Base-by-base conservation (phyloP, 2,888 invertebrate genomes). In the Tiliacea aurago region DNA sequence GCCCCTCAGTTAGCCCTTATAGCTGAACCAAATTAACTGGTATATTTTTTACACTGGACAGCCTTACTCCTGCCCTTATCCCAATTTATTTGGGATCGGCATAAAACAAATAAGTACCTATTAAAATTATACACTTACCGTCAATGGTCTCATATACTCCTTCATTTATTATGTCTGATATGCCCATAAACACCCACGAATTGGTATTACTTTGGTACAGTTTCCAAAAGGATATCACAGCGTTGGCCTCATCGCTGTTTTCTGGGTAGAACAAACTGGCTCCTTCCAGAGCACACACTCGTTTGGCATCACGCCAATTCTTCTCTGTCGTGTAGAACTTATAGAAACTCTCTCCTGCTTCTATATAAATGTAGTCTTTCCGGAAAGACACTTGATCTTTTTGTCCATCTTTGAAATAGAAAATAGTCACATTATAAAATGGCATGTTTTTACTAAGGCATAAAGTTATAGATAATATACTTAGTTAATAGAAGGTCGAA, bases 241-340 rank as follows among this genome's bases (percentile, higher is more conserved):
- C 80, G 5, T 88, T 64, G 0, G 89, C 91, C 69, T 95, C 95
- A 0, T 78, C 77, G 2, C 88, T 76, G 59, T 94, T 87, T 23
- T 91, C 90, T 4, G 95, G 92, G 49, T 92, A 94, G 76, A 93
- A 94, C 2, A 95, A 76, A 15, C 78, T 83, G 1, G 93, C 92
- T 0, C 93, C 93, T 86, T 95, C 95, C 45, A 86, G 51, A 0
- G 82, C 87, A 75, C 95, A 95, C 13, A 76, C 81, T 11, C 76
- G 85, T 76, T 91, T 93, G 0, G 94, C 94, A 2, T 92, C 90
- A 13, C 83, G 65, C 93, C 93, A 95, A 15, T 81, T 87, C 75
- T 86, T 9, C 86, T 41, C 9, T 41, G 37, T 41, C 41, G 9
- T 9, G 71, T 94, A 93, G 28, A 94, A 84, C 86, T 95, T 95